Evolutionary conservation across 2,888 invertebrate species (phyloP), one percentile per base, ranked within the genome.

Genomic region (Rhorus exstirpatorius): DNA sequence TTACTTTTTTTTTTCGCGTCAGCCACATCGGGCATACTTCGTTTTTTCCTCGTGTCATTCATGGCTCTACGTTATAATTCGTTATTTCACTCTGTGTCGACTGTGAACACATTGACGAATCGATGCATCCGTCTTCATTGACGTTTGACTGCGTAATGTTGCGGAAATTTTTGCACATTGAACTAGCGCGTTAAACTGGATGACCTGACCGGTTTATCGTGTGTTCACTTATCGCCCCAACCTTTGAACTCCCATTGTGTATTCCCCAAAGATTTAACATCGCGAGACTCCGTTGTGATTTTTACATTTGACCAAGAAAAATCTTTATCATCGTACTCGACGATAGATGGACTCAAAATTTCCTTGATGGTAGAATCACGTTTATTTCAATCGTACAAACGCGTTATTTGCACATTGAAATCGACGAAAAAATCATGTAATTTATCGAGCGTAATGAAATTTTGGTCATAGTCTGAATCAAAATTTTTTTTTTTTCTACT

Each of bases 161-260:
- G 7, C 38, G 38, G 12, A 78, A 26, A 35, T 35, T 81, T 68
- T 51, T 68, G 71, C 63, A 55, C 61, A 74, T 68, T 74, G 55
- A 78, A 78, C 67, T 74, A 70, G 38, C 58, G 38, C 53, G 14
- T 19, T 26, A 67, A 26, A 24, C 41, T 58, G 26, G 14, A 61
- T 53, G 60, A 55, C 35, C 67, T 31, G 67, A 51, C 17, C 60
- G n/a, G 70, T 35, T 80, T 83, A 77, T 77, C 80, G 24, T 35
- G 2, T 58, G 17, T 46, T 63, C 60, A 44, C 21, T 72, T 80
- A 72, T 77, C 76, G 19, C 49, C 24, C n/a, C 51, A 68, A 80
- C 77, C 68, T 77, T 67, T 44, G 83, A 74, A 78, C 78, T 70
- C 26, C 38, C 38, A 78, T 78, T 81, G 58, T 78, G 19, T 49